These are phyloP conservation scores for Opisthocomus hoazin DNA, from an alignment of 2,113 vertebrate genomes.

Conservation along the genomic window DNA sequence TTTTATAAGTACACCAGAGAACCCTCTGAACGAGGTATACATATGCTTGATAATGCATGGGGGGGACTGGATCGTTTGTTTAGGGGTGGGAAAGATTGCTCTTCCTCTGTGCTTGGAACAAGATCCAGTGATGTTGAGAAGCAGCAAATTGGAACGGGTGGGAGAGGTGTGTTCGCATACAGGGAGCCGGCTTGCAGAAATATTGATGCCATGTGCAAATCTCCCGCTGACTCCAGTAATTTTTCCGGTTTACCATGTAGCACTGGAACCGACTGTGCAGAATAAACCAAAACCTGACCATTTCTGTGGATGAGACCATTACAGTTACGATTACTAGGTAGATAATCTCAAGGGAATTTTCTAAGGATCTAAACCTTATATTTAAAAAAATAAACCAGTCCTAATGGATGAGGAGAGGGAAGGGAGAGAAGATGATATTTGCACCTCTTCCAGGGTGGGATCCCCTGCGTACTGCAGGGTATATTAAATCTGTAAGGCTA, in stretches of 20 bases:
- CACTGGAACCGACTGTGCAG: neutral
- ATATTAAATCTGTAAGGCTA: neutral
- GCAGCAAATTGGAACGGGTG: neutral
- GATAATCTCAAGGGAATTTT: neutral
- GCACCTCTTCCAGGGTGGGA: neutral
- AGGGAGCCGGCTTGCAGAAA: neutral
- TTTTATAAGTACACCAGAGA: neutral
- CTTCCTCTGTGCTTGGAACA: neutral
- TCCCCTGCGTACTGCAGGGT: neutral
- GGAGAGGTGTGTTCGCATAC: neutral
- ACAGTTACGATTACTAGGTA: neutral
- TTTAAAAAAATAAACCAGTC: neutral
- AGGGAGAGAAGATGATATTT: neutral
- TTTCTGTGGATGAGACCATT: neutral
- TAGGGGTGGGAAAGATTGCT: neutral
- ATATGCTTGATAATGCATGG: neutral
- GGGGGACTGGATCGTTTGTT: neutral
- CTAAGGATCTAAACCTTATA: neutral
- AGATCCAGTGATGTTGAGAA: neutral
- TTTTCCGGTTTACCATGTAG: neutral
- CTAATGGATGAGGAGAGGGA: neutral
- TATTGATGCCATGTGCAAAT: neutral
- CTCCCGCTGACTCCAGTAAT: neutral
- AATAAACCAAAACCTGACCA: neutral
- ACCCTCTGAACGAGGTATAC: neutral